These are phyloP conservation scores for Shinisaurus crocodilurus DNA, from an alignment of 2,113 vertebrate species.

Conservation along the genomic window DNA sequence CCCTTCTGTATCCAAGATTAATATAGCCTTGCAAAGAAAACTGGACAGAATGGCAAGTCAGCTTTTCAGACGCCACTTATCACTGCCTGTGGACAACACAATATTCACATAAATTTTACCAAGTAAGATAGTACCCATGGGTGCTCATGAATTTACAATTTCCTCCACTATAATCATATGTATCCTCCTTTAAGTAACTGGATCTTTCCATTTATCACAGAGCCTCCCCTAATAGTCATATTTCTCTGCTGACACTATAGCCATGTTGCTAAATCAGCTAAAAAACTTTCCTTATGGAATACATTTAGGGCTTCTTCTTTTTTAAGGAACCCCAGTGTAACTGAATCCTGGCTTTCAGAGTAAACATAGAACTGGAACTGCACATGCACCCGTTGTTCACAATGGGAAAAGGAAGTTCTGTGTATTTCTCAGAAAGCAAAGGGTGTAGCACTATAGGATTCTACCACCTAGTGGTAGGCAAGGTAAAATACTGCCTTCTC, in stretches of 20 bases:
- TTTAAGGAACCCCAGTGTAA: not conserved
- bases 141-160: slow-evolving; percentile 60
- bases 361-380: not conserved
- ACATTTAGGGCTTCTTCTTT: not conserved
- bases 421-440: not conserved
- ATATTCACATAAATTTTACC: slow-evolving; percentile 69
- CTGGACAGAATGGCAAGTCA: slow-evolving; percentile 50
- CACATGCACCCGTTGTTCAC: not conserved
- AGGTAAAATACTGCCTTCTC: not conserved
- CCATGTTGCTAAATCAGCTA: slow-evolving; percentile 44
- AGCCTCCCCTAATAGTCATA: slow-evolving; percentile 46
- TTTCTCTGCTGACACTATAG: slow-evolving; percentile 60
- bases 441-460: not conserved
- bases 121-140: slow-evolving; percentile 43
- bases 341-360: not conserved
- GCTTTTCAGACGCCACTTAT: slow-evolving; percentile 66
- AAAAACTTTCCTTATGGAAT: slow-evolving; percentile 14
- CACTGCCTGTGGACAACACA: slow-evolving; percentile 60
- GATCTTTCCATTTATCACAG: slow-evolving; percentile 55
- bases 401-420: not conserved
- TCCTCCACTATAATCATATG: slow-evolving; percentile 31
- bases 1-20: slow-evolving; percentile 63
- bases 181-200: slow-evolving; percentile 49
- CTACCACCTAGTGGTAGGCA: not conserved
- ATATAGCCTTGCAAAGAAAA: slow-evolving; percentile 58